Conservation (phyloP, 2,888 invertebrate species). For the Hymenopus coronatus region DNA sequence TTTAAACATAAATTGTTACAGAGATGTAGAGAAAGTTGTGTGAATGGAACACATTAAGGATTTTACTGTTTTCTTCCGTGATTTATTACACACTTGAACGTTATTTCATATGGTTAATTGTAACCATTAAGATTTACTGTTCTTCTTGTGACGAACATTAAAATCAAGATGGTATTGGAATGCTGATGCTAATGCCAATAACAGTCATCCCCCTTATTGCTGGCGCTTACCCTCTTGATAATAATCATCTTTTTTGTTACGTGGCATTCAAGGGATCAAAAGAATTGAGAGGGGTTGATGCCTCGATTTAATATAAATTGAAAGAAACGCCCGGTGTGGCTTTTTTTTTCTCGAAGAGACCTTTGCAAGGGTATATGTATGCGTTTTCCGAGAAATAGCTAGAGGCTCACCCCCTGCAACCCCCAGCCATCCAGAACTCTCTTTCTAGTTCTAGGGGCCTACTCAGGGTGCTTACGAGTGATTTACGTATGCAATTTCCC, state of each 20-base stretch:
- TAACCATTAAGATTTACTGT: background rate
- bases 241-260: background rate
- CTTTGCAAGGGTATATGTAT: background rate
- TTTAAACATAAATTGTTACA: too few species aligned
- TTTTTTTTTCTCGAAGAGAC: background rate
- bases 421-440: constrained; percentile 9
- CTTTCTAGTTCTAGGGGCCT: background rate
- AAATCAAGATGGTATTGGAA: background rate
- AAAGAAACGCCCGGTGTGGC: background rate
- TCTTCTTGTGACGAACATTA: background rate
- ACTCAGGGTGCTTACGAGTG: constrained; percentile 34
- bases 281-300: background rate
- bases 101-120: background rate
- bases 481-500: constrained; percentile 44
- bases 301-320: constrained; percentile 3
- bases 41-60: too few species aligned
- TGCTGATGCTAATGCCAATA: background rate
- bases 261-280: background rate
- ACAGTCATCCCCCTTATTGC: background rate
- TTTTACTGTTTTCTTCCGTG: background rate
- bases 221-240: background rate
- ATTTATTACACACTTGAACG: background rate
- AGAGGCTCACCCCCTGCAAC: constrained; percentile 2
- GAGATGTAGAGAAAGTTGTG: too few species aligned
- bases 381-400: background rate